Evolutionary conservation across 2,113 vertebrate genomes (phyloP).

Genomic region (Cephalopterus ornatus): DNA sequence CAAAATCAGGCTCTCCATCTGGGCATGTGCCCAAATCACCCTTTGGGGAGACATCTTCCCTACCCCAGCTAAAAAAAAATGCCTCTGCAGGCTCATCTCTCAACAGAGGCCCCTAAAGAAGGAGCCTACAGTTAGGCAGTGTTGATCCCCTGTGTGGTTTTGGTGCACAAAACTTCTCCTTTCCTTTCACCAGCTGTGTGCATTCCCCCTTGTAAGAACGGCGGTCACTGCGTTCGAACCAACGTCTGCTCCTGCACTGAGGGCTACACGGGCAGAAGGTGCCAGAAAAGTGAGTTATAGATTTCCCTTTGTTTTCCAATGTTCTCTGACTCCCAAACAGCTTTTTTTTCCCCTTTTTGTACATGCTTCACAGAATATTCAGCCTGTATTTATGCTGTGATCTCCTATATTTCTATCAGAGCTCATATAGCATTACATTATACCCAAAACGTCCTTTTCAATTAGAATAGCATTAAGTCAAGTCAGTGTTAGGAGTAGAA

Average conservation of each 20-base stretch:
- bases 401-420: not conserved
- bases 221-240: constrained; percentile 83
- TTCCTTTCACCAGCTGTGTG: constrained; percentile 79
- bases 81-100: not conserved
- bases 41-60: not conserved
- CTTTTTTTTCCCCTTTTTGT: not conserved
- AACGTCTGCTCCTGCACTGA: constrained; percentile 82
- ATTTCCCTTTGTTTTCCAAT: not conserved
- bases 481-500: not conserved
- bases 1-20: not conserved
- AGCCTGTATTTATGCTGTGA: not conserved
- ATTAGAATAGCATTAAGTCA: not conserved
- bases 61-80: too few species aligned
- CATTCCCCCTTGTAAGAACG: constrained; percentile 87
- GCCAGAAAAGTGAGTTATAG: constrained; percentile 85
- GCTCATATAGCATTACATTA: not conserved
- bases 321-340: not conserved
- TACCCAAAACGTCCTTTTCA: not conserved
- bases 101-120: not conserved
- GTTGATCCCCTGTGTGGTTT: not conserved
- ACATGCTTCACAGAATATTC: not conserved
- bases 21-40: not conserved
- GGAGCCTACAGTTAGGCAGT: not conserved
- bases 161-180: not conserved
- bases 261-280: constrained; percentile 84